Base-by-base conservation (phyloP, 2,888 invertebrate genomes). In the Eueremaeus valkanovi region DNA sequence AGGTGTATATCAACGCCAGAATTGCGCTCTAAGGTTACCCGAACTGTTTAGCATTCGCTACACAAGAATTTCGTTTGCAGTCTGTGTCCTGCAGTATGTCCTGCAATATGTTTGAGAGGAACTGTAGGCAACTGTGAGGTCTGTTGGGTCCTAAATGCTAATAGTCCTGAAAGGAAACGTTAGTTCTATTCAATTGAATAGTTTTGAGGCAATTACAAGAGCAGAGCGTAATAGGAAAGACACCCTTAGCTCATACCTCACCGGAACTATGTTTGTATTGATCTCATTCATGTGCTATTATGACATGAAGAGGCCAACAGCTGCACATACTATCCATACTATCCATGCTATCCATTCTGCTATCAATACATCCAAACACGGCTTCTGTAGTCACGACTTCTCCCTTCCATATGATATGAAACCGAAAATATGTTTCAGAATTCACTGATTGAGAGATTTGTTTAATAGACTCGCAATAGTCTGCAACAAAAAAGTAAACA, bases 191-290 rank as follows among this genome's bases (percentile, higher is more conserved):
- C 18, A 24, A 33, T 29, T 29, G 61, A 61, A 61, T 29, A 29
- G 16, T 31, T 24, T 58, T 58, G 24, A 29, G 58, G 3, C 58
- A 58, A 9, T 58, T 61, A 13, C 31, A 61, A n/a, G 21, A 61
- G 61, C 16, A n/a, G 61, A 61, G 1, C 13, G 61, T 33, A 27
- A 61, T 21, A 8, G 31, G 16, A 3, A 31, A 66, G 66, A 6
- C 66, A 36, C 66, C 66, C 66, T 66, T 21, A 66, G 36, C 36
- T 36, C 66, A 33, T 66, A 66, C n/a, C 1, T 6, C 66, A 66
- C 66, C 66, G 66, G 66, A 66, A 66, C 66, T 58, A 13, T 66
- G 66, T 66, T 66, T 63, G 16, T 31, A 33, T 11, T 63, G 66
- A 66, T 66, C 21, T 21, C 66, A 36, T 36, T 36, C 29, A 36